These are phyloP conservation scores for Bembecia ichneumoniformis DNA, from an alignment of 2,888 invertebrate genomes.

Conservation along the genomic window DNA sequence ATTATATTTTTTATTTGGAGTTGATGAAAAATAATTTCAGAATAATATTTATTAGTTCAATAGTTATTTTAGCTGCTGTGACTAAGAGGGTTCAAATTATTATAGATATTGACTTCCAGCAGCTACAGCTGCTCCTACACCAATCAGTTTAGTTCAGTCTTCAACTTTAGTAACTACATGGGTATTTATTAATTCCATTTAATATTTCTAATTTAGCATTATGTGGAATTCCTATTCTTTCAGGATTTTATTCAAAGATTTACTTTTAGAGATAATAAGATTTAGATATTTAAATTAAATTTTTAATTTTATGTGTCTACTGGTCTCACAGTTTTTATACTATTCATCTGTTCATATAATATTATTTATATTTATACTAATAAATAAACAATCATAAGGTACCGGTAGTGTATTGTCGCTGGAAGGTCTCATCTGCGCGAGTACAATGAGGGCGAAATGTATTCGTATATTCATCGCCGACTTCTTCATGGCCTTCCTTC, in stretches of 20 bases:
- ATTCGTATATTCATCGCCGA: no score
- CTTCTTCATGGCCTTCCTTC: no score
- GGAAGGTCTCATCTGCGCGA: no score
- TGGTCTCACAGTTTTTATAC: constrained; percentile 71
- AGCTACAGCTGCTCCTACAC: constrained; percentile 84
- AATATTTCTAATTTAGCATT: constrained; percentile 73
- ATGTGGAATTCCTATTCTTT: constrained; percentile 76
- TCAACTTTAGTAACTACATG: constrained; percentile 85
- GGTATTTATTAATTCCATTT: constrained; percentile 81
- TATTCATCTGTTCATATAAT: constrained; percentile 71
- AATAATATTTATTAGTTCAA: constrained; percentile 50
- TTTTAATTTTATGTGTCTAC: constrained; percentile 71
- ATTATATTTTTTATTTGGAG: constrained; percentile 68
- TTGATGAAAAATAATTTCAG: constrained; percentile 54
- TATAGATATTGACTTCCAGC: constrained; percentile 83
- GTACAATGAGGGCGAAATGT: no score
- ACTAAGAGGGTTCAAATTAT: constrained; percentile 86
- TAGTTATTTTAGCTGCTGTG: constrained; percentile 72
- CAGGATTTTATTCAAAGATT: constrained; percentile 78
- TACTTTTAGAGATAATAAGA: constrained; percentile 72
- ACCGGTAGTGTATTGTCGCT: no score
- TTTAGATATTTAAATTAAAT: constrained; percentile 67
- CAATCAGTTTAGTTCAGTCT: constrained; percentile 81
- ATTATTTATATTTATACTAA: no score
- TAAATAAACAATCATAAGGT: no score